Base-by-base conservation (phyloP, 2,888 invertebrate species). In the Drosophila paramelanica region DNA sequence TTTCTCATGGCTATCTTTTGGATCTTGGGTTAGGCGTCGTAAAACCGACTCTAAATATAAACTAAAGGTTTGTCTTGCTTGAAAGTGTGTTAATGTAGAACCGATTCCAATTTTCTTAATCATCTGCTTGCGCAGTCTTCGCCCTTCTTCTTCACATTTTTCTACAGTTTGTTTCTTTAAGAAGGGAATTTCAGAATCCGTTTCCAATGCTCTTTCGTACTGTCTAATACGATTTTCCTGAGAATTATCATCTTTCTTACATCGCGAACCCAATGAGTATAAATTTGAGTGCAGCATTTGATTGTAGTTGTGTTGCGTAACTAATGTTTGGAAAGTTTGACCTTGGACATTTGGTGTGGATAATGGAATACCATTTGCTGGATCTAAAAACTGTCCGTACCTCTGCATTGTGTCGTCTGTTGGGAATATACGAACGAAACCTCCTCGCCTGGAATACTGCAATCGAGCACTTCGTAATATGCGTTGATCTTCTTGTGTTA, bases 391-490 rank as follows among this genome's bases (percentile, higher is more conserved):
- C 87, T 95, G 95, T 13, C 96, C 95, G 91, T 97, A 97, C 90
- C 95, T 95, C 90, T 95, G 94, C 97, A 98, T 98, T 20, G 97
- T 96, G 91, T 97, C 97, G 70, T 96, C 94, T 23, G 97, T 96
- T 20, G 98, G 98, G 93, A 98, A 98, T 83, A 98, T 97, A 50
- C 98, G 93, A 10, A 98, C 96, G 93, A 96, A 98, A 33, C 98
- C 98, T 3, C 97, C 97, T 27, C 97, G 93, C 1, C 98, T 93
- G 23, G 95, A 94, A 92, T 97, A 96, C 92, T 98, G 98, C 49
- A 96, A 94, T 73, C 95, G 94, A 27, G 96, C 95, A 41, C 95
- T 94, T 4, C 95, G 94, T 69, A 98, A 94, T 49, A 98, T 94
- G 57, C 96, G 94, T 78, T 95, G 94, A 92, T 98, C 98, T 90